Conservation (phyloP, 2,888 invertebrate genomes). For the Megamerina dolium region DNA sequence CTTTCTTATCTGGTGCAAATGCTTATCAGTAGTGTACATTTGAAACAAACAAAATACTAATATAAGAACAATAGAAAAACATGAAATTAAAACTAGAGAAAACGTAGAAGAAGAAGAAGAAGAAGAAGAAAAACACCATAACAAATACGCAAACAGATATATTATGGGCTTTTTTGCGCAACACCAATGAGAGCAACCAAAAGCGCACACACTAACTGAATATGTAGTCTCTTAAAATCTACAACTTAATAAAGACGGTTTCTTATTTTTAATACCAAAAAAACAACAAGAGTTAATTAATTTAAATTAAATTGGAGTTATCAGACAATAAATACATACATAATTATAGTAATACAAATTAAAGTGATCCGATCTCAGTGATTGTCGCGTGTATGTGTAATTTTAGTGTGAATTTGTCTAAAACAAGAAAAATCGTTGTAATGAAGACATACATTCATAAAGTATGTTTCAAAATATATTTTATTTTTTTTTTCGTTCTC, state of each 20-base stretch:
- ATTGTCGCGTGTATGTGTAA: no score
- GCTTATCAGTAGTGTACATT: slow-evolving; percentile 1
- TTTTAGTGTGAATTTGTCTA: no score
- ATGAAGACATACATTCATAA: slow-evolving; percentile 19
- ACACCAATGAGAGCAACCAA: no score
- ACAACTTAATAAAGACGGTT: slow-evolving; percentile 13
- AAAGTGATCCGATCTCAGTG: no score
- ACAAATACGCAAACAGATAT: no score
- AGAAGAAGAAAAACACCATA: no score
- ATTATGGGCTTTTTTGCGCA: no score
- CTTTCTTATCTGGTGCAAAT: neutral
- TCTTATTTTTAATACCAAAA: no score
- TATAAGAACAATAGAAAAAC: neutral
- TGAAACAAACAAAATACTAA: neutral
- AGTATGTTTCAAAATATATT: slow-evolving; percentile 17
- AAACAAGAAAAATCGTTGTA: no score
- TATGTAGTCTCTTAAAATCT: slow-evolving; percentile 14
- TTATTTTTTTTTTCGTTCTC: no score
- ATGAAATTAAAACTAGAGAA: neutral
- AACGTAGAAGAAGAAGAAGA: neutral
- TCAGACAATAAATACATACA: neutral
- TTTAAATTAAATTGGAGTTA: neutral
- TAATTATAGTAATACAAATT: neutral
- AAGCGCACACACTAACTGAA: neutral
- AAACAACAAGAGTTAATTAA: no score